Conservation (phyloP, 2,888 invertebrate genomes). For the Limulus polyphemus region DNA sequence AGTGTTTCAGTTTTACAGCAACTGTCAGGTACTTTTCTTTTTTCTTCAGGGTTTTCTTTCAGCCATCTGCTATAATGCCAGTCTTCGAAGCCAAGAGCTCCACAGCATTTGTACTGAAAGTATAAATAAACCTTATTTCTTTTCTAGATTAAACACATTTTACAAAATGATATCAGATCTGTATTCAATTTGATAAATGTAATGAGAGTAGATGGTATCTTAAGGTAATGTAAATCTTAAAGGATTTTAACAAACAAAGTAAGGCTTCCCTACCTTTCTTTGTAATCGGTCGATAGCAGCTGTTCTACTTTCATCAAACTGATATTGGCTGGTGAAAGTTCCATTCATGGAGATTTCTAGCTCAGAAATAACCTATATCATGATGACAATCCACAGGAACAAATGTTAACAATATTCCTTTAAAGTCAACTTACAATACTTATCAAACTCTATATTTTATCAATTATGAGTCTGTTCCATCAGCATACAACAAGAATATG, state of each 20-base stretch:
- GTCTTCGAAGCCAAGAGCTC: slow-evolving; percentile 59
- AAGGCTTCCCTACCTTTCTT: slow-evolving; percentile 48
- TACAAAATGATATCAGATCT: too few species aligned
- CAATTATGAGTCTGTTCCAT: too few species aligned
- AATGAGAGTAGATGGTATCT: too few species aligned
- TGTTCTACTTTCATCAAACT: slow-evolving; percentile 53
- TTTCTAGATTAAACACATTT: too few species aligned
- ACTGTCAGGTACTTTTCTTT: slow-evolving; percentile 65
- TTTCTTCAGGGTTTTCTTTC: slow-evolving; percentile 42
- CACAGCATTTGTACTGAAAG: slow-evolving; percentile 65
- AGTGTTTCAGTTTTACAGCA: slow-evolving; percentile 61
- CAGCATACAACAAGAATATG: too few species aligned
- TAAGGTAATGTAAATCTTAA: too few species aligned
- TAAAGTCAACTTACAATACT: too few species aligned
- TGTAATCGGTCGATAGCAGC: slow-evolving; percentile 69
- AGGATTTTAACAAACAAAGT: too few species aligned
- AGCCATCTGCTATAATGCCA: slow-evolving; percentile 66
- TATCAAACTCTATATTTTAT: too few species aligned
- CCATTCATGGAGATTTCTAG: slow-evolving; percentile 57
- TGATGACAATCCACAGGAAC: too few species aligned
- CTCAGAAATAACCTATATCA: slow-evolving; percentile 44
- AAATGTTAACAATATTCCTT: too few species aligned
- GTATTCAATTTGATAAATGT: too few species aligned
- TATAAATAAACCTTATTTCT: not conserved
- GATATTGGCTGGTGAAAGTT: slow-evolving; percentile 62